These are phyloP conservation scores for Onthophagus taurus DNA, from an alignment of 1,140 invertebrate species.

Conservation along the genomic window DNA sequence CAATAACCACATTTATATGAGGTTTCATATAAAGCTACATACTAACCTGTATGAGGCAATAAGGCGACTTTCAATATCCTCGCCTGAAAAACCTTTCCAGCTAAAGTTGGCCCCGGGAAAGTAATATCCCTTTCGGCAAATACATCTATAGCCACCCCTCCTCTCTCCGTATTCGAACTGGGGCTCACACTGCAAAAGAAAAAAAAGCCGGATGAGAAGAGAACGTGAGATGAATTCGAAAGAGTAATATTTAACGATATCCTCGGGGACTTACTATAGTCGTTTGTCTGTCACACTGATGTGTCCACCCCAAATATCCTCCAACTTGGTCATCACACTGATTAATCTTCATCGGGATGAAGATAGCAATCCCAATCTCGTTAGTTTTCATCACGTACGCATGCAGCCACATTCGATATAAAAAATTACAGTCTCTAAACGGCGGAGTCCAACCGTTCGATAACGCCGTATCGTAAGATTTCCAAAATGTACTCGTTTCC, in stretches of 20 bases:
- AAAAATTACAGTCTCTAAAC: conserved; percentile 16
- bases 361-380: conserved; percentile 21
- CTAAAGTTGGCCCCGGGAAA: conserved; percentile 36
- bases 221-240: neutral
- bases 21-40: conserved; percentile 5
- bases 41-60: conserved; percentile 33
- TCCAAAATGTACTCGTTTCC: conserved; percentile 16
- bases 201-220: neutral
- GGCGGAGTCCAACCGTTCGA: conserved; percentile 16
- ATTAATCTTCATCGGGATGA: conserved; percentile 29
- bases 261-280: conserved; percentile 25
- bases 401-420: conserved; percentile 15
- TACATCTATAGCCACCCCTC: conserved; percentile 38
- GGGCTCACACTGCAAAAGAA: conserved; percentile 32
- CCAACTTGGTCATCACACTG: conserved; percentile 30
- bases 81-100: conserved; percentile 39
- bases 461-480: conserved; percentile 2
- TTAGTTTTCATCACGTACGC: conserved; percentile 14
- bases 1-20: neutral
- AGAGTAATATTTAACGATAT: neutral
- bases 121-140: conserved; percentile 41
- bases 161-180: conserved; percentile 21
- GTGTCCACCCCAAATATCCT: conserved; percentile 27
- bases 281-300: conserved; percentile 30
- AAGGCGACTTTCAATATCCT: conserved; percentile 38